Conservation (phyloP, 2,888 invertebrate species). For the Meteorus colon region DNA sequence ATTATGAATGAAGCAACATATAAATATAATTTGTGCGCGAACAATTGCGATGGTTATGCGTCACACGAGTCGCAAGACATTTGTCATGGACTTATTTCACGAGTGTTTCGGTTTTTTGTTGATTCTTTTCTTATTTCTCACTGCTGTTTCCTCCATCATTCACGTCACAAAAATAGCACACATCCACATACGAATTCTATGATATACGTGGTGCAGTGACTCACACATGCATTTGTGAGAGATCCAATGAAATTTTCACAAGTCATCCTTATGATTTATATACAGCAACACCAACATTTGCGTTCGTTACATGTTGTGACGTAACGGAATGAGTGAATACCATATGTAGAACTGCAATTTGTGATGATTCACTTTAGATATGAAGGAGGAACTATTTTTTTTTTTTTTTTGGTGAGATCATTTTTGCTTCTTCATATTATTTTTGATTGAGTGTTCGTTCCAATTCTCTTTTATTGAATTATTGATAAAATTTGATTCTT, state of each 20-base stretch:
- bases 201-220: neutral
- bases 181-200: neutral
- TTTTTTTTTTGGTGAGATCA: no score
- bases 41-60: constrained; percentile 1
- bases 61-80: neutral
- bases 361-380: neutral
- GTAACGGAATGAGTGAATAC: neutral
- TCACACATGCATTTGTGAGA: neutral
- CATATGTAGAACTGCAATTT: neutral
- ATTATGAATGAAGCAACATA: neutral
- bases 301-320: neutral
- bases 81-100: neutral
- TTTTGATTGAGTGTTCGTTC: no score
- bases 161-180: constrained; percentile 15
- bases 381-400: neutral
- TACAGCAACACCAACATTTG: neutral
- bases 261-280: neutral
- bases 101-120: neutral
- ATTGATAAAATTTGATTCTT: neutral
- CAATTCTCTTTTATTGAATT: no score
- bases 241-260: neutral
- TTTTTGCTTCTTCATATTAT: no score
- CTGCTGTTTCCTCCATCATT: constrained; percentile 4
- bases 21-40: neutral
- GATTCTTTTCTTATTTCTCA: neutral